Base-by-base conservation (phyloP, 1,140 invertebrate species). In the Ceratitis capitata region DNA sequence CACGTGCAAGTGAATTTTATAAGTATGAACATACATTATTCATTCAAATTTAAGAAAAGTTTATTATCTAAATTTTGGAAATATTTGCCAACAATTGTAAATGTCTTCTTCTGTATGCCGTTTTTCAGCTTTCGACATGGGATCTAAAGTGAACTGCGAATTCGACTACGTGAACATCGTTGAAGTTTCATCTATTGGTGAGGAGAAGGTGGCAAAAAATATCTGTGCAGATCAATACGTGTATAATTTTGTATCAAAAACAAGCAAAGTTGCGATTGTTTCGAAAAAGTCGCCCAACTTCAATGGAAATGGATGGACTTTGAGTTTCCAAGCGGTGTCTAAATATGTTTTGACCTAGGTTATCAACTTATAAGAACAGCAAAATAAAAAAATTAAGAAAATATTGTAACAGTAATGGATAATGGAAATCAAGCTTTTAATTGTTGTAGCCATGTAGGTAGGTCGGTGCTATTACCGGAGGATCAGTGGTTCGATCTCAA, bases 231-330 rank as follows among this genome's bases (percentile, higher is more conserved):
- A 85, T 16, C 19, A n/a, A 61, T n/a, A 39, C n/a, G 14, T 39
- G 16, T 12, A 61, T 19, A 4, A 12, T 0, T 53, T 85, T 39
- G 10, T 23, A 32, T 1, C 82, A 12, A 39, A 26, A 29, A 39
- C 94, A 94, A 94, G 94, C 89, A 92, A 92, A 86, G 87, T 95
- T 1, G 91, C 93, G 61, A 92, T 96, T 39, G 92, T 93, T 14
- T 95, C 95, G 86, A 92, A 92, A 35, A 95, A 95, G 0, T 94
- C 93, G 23, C 89, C 93, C 7, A 95, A 95, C 87, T 96, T 95
- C 85, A 93, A 93, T 85, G 95, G 95, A 1, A 93, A 92, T 4
- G 95, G 95, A 53, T 96, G 95, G 94, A 51, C 23, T 19, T 64
- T 86, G 7, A 42, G 23, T 7, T 85, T 45, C 16, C 69, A n/a